Percentiles rank a stretch among this genome's conserved stretches.
Conservation (phyloP, 2,888 invertebrate species). For the Metallyticus violacea region DNA sequence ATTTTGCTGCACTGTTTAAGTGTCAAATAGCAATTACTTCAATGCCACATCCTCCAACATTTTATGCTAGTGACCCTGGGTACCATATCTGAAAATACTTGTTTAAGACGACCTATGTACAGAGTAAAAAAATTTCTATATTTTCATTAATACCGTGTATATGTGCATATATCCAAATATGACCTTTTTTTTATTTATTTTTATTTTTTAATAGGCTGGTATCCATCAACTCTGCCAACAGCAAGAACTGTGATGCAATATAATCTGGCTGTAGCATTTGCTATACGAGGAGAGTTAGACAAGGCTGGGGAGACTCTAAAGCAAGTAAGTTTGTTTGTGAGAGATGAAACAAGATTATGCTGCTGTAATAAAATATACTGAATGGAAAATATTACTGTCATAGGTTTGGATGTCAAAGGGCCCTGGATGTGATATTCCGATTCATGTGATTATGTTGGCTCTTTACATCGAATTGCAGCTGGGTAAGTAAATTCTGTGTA, state of each 20-base stretch:
- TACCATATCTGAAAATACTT: too few relatives aligned
- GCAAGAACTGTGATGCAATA: slow-evolving; percentile 72
- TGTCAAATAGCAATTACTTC: too few relatives aligned
- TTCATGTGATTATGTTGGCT: slow-evolving; percentile 62
- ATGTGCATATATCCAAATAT: neutral
- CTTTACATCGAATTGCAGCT: slow-evolving; percentile 63
- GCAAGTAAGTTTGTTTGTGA: slow-evolving; percentile 37
- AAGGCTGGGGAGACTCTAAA: slow-evolving; percentile 57
- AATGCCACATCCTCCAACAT: too few relatives aligned
- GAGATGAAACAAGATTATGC: neutral
- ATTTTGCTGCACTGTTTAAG: too few relatives aligned
- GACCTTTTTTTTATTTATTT: neutral
- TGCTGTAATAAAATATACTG: neutral
- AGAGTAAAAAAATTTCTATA: neutral
- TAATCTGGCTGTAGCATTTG: slow-evolving; percentile 73
- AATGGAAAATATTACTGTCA: neutral
- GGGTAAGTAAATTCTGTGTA: slow-evolving; percentile 49
- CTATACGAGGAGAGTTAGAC: slow-evolving; percentile 70
- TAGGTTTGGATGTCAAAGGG: slow-evolving; percentile 56
- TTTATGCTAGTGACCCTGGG: too few relatives aligned
- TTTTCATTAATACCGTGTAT: neutral
- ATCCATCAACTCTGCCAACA: slow-evolving; percentile 59
- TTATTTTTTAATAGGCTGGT: slow-evolving; percentile 54
- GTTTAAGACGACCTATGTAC: too few relatives aligned
- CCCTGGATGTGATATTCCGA: slow-evolving; percentile 53